A percentile compares a stretch with the other conserved stretches of the same genome.
Evolutionary conservation across 2,888 invertebrate species (phyloP).

Genomic region (Ephialtes manifestator): DNA sequence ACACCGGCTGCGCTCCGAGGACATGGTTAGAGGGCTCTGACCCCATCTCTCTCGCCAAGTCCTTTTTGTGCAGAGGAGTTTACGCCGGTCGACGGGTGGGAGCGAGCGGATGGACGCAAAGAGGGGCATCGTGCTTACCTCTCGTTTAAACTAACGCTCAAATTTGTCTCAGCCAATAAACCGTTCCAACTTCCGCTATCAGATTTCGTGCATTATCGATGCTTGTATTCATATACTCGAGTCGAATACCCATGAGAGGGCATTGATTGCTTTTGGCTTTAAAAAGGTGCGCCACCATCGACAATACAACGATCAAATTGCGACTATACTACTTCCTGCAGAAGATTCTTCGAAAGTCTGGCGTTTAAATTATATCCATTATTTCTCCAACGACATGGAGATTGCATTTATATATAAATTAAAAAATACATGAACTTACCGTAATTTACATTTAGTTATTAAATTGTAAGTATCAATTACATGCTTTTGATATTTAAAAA

Average conservation of each 20-base stretch:
- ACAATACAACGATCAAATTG: conserved; percentile 15
- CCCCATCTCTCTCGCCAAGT: conserved; percentile 76
- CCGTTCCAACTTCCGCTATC: conserved; percentile 61
- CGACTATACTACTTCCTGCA: not conserved
- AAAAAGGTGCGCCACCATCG: conserved; percentile 54
- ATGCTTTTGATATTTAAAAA: not conserved
- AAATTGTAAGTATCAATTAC: no score
- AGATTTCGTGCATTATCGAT: conserved; percentile 41
- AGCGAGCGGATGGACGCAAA: conserved; percentile 10
- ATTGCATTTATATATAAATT: not conserved
- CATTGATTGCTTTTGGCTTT: conserved; percentile 38
- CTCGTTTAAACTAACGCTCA: conserved; percentile 32
- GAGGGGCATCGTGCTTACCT: not conserved
- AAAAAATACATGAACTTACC: not conserved
- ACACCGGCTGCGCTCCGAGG: conserved; percentile 74
- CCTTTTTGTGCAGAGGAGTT: conserved; percentile 61
- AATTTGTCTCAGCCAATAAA: conserved; percentile 65
- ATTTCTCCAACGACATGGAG: not conserved
- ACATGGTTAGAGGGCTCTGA: conserved; percentile 81
- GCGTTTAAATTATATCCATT: not conserved
- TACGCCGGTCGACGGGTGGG: conserved; percentile 35
- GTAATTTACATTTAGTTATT: not conserved
- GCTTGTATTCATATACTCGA: conserved; percentile 12
- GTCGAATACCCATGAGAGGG: conserved; percentile 10
- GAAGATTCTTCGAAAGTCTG: not conserved